Evolutionary conservation across 2,888 invertebrate genomes (phyloP).

Genomic region (Epistrophe grossulariae): DNA sequence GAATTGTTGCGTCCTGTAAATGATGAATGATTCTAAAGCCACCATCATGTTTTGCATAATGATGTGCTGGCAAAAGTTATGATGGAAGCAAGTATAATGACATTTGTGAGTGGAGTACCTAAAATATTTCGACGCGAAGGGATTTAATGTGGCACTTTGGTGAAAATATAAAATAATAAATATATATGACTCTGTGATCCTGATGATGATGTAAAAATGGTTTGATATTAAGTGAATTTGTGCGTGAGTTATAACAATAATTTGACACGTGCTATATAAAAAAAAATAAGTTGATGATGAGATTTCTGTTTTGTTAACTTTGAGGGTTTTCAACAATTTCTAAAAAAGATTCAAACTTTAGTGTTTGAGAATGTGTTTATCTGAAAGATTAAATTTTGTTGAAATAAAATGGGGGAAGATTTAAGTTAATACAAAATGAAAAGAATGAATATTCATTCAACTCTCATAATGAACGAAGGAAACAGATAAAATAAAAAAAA

Average conservation of each 20-base stretch:
- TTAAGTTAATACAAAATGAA: too few relatives aligned
- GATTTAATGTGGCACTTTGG: constrained; percentile 15
- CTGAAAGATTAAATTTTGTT: too few relatives aligned
- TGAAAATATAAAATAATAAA: constrained; percentile 16
- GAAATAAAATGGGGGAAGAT: too few relatives aligned
- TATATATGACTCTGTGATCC: background rate
- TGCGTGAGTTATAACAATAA: background rate
- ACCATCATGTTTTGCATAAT: constrained; percentile 56
- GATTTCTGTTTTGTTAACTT: background rate
- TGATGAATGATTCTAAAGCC: constrained; percentile 50
- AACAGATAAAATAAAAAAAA: too few relatives aligned
- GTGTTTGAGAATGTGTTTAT: too few relatives aligned
- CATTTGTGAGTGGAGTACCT: constrained; percentile 17
- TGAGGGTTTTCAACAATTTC: background rate
- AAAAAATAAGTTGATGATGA: background rate
- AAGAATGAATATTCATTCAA: too few relatives aligned
- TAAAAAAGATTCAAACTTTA: too few relatives aligned
- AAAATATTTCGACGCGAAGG: background rate
- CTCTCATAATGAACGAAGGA: too few relatives aligned
- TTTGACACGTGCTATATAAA: constrained; percentile 4
- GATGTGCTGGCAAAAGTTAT: constrained; percentile 39
- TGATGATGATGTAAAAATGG: constrained; percentile 1
- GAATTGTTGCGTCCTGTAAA: constrained; percentile 33
- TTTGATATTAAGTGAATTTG: background rate
- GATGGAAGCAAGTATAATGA: constrained; percentile 34